Percentiles rank a stretch among this genome's conserved stretches.
Conservation (phyloP, 2,888 invertebrate genomes). For the Danaus chrysippus region DNA sequence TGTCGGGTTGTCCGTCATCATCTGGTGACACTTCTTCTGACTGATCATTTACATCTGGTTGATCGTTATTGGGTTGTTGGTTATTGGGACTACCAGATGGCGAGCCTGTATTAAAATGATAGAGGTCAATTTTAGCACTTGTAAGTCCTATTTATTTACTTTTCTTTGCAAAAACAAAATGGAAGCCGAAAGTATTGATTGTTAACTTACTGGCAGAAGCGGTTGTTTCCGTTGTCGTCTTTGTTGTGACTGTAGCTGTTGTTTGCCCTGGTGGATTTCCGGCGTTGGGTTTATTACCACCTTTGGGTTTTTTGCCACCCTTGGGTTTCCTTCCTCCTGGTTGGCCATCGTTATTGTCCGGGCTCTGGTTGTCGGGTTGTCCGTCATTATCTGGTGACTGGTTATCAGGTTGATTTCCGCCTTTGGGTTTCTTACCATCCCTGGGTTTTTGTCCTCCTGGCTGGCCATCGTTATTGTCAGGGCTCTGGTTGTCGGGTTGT, state of each 20-base stretch:
- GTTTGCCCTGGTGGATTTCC: too few relatives aligned
- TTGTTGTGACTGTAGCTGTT: too few relatives aligned
- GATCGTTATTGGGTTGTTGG: too few relatives aligned
- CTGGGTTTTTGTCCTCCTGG: background rate
- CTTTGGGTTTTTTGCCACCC: conserved; percentile 2
- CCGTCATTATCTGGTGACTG: background rate
- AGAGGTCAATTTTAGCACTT: background rate
- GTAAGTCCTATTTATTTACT: background rate
- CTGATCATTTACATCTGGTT: too few relatives aligned
- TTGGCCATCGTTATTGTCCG: background rate
- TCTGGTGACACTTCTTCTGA: too few relatives aligned
- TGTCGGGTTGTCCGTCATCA: too few relatives aligned
- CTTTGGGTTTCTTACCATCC: conserved; percentile 1
- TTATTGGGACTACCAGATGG: too few relatives aligned
- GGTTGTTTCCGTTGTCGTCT: too few relatives aligned
- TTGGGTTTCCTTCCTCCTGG: background rate
- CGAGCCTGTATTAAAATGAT: background rate
- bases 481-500: background rate
- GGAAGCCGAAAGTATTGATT: too few relatives aligned
- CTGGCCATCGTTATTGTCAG: background rate
- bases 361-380: background rate
- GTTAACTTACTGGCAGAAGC: too few relatives aligned
- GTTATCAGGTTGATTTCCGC: background rate
- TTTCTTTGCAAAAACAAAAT: too few relatives aligned
- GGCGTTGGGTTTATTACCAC: too few relatives aligned